Evolutionary conservation across 2,888 invertebrate species (phyloP).

Genomic region (Choristoneura rosaceana): DNA sequence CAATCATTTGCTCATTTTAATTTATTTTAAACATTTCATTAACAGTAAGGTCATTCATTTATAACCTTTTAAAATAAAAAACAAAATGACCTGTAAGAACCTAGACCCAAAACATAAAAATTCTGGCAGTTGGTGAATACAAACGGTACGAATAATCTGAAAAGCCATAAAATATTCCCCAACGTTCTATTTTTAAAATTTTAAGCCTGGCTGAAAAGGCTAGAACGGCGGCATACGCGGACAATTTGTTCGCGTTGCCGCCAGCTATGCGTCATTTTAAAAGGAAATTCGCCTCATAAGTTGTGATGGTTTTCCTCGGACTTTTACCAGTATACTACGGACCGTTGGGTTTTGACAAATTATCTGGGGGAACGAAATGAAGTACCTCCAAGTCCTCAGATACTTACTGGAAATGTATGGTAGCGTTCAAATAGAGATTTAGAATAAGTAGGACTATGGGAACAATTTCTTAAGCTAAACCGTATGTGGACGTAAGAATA

Average conservation of each 20-base stretch:
- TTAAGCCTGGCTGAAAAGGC: constrained; percentile 20
- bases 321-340: constrained; percentile 7
- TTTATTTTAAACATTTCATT: no score
- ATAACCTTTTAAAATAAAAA: no score
- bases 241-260: constrained; percentile 22
- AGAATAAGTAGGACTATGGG: no score
- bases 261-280: constrained; percentile 27
- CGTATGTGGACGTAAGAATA: no score
- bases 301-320: constrained; percentile 10
- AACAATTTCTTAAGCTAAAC: no score
- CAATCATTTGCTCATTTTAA: no score
- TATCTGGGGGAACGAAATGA: constrained; percentile 6
- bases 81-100: neutral
- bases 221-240: constrained; percentile 14
- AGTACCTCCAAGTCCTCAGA: neutral
- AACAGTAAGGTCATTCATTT: no score
- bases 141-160: neutral
- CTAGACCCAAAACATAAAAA: neutral
- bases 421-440: no score
- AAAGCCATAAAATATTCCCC: constrained; percentile 8
- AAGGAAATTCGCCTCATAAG: constrained; percentile 15
- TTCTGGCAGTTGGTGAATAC: neutral
- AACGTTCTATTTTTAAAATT: constrained; percentile 24
- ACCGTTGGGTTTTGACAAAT: constrained; percentile 4
- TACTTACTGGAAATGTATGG: no score